Conservation (phyloP, 64 coral and sea anemone species). For the Montipora sp. region DNA sequence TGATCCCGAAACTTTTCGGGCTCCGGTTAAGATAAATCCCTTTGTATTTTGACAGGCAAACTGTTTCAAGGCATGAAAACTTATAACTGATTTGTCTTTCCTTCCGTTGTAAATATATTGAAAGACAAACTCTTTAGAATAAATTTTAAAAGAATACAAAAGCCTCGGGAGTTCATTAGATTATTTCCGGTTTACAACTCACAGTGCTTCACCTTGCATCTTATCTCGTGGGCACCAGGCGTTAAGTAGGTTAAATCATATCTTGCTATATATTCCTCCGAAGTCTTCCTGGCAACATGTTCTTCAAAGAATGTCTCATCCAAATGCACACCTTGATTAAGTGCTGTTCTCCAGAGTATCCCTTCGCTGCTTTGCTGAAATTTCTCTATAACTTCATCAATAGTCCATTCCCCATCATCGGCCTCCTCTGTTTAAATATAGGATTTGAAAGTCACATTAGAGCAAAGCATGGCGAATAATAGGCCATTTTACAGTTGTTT, state of each 20-base stretch:
- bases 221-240: background rate
- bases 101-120: too few species aligned
- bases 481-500: too few species aligned
- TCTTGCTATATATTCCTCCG: constrained; percentile 7
- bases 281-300: background rate
- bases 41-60: too few species aligned
- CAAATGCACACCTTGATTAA: constrained; percentile 6
- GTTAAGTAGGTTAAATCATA: constrained; percentile 10
- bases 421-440: background rate
- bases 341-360: background rate
- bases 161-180: too few species aligned
- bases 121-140: too few species aligned
- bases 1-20: too few species aligned
- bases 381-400: background rate
- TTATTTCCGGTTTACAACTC: too few species aligned
- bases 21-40: too few species aligned
- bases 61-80: too few species aligned
- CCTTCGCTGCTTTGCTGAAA: background rate
- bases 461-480: too few species aligned
- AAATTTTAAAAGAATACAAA: too few species aligned
- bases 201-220: background rate
- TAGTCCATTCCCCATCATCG: background rate
- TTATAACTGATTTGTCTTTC: too few species aligned
- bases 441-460: background rate
- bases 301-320: background rate